A percentile compares a stretch with the other conserved stretches of the same genome.
These are phyloP conservation scores for Asteroscopus sphinx DNA, from an alignment of 2,888 invertebrate species.

Conservation along the genomic window DNA sequence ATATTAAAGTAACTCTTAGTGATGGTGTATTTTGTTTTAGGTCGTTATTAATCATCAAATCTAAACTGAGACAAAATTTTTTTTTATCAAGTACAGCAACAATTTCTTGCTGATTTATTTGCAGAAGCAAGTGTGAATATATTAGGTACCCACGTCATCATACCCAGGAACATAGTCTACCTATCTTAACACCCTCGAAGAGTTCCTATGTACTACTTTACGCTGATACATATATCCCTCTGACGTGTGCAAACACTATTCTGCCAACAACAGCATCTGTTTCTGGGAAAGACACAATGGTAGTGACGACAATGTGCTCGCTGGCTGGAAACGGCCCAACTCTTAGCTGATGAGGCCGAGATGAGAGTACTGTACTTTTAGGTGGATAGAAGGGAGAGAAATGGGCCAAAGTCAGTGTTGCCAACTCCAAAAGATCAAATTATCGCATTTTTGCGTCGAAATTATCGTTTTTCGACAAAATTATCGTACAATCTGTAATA, in stretches of 20 bases:
- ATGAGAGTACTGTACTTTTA: constrained; percentile 49
- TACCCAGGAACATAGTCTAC: neutral
- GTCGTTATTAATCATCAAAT: too few relatives aligned
- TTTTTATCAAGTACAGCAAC: too few relatives aligned
- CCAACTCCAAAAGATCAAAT: too few relatives aligned
- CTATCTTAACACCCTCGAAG: neutral
- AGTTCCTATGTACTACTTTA: constrained; percentile 4
- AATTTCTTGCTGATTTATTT: too few relatives aligned
- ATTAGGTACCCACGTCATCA: too few relatives aligned
- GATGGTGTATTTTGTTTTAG: too few relatives aligned
- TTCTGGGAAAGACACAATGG: constrained; percentile 65
- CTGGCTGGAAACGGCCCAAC: constrained; percentile 65
- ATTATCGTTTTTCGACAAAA: too few relatives aligned
- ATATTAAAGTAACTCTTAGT: too few relatives aligned
- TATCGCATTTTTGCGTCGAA: too few relatives aligned
- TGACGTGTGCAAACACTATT: constrained; percentile 14
- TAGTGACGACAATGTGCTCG: constrained; percentile 69
- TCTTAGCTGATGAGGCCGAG: constrained; percentile 60
- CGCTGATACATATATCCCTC: constrained; percentile 16
- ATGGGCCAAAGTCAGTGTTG: constrained; percentile 49
- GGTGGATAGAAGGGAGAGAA: constrained; percentile 13
- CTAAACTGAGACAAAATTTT: too few relatives aligned
- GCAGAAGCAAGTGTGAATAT: too few relatives aligned
- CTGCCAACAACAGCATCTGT: constrained; percentile 31
- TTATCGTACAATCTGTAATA: too few relatives aligned